Evolutionary conservation across 2,797 vertebrate genomes (phyloP).

Genomic region (Columba guinea): DNA sequence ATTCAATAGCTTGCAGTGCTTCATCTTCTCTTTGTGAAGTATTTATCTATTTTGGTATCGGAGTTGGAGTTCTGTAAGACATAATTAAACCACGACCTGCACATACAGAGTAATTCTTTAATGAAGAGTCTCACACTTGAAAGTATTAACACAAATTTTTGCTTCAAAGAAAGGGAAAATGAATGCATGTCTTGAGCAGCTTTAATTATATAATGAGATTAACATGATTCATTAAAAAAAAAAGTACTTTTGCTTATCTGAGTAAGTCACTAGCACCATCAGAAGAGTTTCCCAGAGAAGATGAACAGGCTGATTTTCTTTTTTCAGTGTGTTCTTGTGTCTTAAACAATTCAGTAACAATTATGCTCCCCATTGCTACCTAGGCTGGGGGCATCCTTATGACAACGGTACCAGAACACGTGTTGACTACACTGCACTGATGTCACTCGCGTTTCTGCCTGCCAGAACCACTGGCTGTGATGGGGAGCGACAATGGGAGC

Average conservation of each 20-base stretch:
- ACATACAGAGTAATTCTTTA: background rate
- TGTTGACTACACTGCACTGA: background rate
- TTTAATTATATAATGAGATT: background rate
- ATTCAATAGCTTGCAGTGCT: background rate
- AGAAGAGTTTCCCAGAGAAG: background rate
- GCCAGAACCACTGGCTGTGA: background rate
- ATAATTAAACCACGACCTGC: background rate
- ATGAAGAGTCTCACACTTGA: background rate
- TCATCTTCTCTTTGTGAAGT: background rate
- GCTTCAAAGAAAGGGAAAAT: background rate
- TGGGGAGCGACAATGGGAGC: fast-evolving
- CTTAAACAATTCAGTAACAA: background rate
- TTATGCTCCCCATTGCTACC: background rate
- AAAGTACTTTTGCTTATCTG: background rate
- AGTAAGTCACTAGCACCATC: background rate
- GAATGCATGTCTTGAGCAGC: background rate
- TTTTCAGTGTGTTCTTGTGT: background rate
- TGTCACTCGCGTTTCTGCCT: background rate
- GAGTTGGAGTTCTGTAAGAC: background rate
- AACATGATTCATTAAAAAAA: background rate
- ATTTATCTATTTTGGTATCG: background rate
- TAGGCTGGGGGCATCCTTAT: background rate
- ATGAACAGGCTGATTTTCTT: background rate
- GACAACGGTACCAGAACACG: background rate
- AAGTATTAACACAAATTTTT: background rate